phyloP scores from a whole-genome alignment of 2,888 invertebrate species.

The Allygus modestus region DNA sequence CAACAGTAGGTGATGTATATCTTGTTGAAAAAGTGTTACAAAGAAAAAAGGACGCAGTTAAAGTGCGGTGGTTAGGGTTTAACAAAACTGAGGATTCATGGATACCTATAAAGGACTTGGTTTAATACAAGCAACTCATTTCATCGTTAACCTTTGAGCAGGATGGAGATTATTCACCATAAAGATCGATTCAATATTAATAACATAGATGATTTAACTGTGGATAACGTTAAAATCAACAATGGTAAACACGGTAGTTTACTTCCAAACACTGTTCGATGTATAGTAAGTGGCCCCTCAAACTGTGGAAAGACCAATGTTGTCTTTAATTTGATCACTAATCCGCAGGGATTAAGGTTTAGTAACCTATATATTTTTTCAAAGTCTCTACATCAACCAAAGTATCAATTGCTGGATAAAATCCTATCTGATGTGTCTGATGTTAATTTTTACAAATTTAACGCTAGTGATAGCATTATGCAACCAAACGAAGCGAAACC shows the following conservation, averaged over 20 bases:
- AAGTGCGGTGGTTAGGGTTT: slow-evolving; percentile 59
- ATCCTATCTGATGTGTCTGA: background rate
- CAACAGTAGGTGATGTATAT: slow-evolving; percentile 39
- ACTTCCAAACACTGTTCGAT: slow-evolving; percentile 40
- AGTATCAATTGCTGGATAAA: slow-evolving; percentile 56
- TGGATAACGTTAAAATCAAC: background rate
- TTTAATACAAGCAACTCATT: background rate
- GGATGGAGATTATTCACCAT: background rate
- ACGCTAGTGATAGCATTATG: slow-evolving; percentile 43
- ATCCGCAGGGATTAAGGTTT: slow-evolving; percentile 40
- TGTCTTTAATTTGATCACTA: slow-evolving; percentile 48
- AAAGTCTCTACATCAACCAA: slow-evolving; percentile 58
- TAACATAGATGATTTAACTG: slow-evolving; percentile 44
- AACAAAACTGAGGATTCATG: slow-evolving; percentile 52
- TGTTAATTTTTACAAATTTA: slow-evolving; percentile 46
- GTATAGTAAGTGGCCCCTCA: slow-evolving; percentile 53
- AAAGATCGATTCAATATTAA: slow-evolving; percentile 30
- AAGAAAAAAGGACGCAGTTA: slow-evolving; percentile 44
- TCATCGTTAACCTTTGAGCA: background rate
- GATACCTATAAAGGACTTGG: slow-evolving; percentile 55
- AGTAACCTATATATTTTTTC: slow-evolving; percentile 61
- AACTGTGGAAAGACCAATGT: slow-evolving; percentile 59
- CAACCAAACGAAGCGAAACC: slow-evolving; percentile 47
- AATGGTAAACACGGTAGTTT: slow-evolving; percentile 55
- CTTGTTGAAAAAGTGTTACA: slow-evolving; percentile 56